These are phyloP conservation scores for Aphidius colemani DNA, from an alignment of 2,888 invertebrate genomes.

Conservation along the genomic window DNA sequence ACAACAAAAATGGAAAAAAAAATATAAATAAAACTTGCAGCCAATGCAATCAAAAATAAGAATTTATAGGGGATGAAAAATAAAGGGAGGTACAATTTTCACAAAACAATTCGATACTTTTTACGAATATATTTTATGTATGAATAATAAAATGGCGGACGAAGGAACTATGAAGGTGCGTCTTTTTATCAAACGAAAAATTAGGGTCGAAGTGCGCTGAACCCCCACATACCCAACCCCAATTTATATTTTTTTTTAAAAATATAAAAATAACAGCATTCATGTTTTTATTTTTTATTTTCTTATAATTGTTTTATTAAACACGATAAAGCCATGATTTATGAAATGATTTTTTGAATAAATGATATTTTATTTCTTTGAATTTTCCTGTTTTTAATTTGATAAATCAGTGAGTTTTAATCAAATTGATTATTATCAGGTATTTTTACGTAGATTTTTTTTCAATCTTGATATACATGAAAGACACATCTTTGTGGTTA, in stretches of 20 bases:
- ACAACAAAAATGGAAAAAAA: background rate
- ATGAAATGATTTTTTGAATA: background rate
- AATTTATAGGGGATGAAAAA: constrained; percentile 21
- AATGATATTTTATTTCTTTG: background rate
- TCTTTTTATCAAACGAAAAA: constrained; percentile 6
- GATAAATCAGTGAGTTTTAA: background rate
- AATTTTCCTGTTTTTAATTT: background rate
- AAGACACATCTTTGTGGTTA: background rate
- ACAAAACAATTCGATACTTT: constrained; percentile 38
- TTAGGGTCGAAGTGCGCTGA: constrained; percentile 18
- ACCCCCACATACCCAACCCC: background rate
- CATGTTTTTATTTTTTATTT: background rate
- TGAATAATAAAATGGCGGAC: constrained; percentile 47
- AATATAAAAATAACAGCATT: background rate
- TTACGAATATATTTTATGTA: constrained; percentile 33
- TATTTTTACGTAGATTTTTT: no score
- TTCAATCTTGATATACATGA: no score
- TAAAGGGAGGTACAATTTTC: constrained; percentile 32
- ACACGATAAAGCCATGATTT: background rate
- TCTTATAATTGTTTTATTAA: background rate
- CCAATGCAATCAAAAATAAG: constrained; percentile 12
- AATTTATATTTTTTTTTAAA: background rate
- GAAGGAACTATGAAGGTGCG: constrained; percentile 26
- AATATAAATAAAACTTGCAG: background rate
- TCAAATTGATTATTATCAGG: background rate